These are phyloP conservation scores for Anoura caudifer DNA, from an alignment of 2,113 vertebrate genomes.

Conservation along the genomic window DNA sequence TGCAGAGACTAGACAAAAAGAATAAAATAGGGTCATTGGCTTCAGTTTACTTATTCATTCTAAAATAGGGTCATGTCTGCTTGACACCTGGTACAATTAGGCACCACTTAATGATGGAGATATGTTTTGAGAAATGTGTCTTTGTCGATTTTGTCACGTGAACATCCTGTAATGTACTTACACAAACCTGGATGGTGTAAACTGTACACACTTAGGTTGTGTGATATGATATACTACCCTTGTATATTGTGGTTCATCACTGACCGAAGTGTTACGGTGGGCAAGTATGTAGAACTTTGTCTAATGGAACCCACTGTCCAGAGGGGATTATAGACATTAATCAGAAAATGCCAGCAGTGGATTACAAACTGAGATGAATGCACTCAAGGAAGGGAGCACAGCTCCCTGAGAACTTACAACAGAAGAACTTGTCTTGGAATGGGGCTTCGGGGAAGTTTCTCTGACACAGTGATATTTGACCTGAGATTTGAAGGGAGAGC, in stretches of 20 bases:
- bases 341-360: background rate
- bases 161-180: background rate
- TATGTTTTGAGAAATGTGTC: background rate
- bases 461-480: slow-evolving; percentile 16
- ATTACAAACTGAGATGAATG: background rate
- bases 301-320: background rate
- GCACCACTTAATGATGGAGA: background rate
- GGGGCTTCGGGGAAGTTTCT: background rate
- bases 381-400: background rate
- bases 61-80: too few relatives aligned
- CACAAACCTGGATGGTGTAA: background rate
- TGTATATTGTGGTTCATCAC: background rate
- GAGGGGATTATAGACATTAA: background rate
- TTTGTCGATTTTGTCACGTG: background rate
- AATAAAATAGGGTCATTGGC: background rate
- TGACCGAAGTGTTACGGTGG: background rate
- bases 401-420: background rate
- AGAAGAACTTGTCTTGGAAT: slow-evolving; percentile 25
- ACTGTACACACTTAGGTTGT: background rate
- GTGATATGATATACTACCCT: background rate
- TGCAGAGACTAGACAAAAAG: background rate
- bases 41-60: background rate
- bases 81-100: background rate
- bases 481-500: background rate
- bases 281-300: background rate